Percentiles rank a stretch among this genome's conserved stretches.
Conservation (phyloP, 2,113 vertebrate genomes). For the Thinocorus orbignyianus region DNA sequence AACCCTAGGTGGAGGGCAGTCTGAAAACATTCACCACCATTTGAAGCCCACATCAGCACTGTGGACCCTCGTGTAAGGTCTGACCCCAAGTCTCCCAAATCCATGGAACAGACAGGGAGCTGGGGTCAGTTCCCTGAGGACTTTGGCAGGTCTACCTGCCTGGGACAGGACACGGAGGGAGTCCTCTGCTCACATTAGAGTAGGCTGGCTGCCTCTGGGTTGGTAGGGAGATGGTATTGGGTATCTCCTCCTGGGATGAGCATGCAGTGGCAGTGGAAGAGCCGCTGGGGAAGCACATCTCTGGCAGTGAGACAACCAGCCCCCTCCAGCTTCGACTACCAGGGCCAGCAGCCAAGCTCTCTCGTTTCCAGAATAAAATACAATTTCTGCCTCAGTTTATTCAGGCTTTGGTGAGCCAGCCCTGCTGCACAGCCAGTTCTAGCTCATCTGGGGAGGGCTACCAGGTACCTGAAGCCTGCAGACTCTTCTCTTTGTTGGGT, state of each 20-base stretch:
- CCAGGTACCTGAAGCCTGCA: background rate
- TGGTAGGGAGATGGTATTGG: accelerated
- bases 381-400: background rate
- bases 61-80: background rate
- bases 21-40: background rate
- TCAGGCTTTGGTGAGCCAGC: background rate
- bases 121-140: background rate
- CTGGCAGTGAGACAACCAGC: background rate
- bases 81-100: background rate
- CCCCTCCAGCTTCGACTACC: background rate
- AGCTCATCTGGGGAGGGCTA: background rate
- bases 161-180: background rate
- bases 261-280: background rate
- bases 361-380: background rate
- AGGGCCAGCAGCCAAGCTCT: background rate
- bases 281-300: background rate
- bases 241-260: background rate
- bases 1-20: background rate
- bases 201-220: background rate
- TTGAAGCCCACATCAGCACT: background rate
- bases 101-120: background rate
- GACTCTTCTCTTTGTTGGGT: background rate
- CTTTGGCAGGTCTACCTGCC: background rate
- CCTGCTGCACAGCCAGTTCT: background rate
- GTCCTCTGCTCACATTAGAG: background rate